phyloP scores from a whole-genome alignment of 2,797 vertebrate species.

The Hipposideros larvatus region DNA sequence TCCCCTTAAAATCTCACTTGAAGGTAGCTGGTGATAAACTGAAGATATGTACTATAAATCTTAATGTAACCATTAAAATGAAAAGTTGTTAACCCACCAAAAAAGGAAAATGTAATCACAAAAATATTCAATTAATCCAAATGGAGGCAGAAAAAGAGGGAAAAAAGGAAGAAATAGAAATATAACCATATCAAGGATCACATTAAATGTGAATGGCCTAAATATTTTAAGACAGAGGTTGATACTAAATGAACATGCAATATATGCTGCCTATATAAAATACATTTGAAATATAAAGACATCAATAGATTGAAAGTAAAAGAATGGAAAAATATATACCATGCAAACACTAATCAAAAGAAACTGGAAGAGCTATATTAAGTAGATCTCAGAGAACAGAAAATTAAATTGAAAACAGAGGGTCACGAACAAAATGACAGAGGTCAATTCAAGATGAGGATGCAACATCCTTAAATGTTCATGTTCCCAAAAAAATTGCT shows the following conservation, averaged over 20 bases:
- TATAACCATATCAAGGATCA: not conserved
- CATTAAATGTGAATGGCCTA: not conserved
- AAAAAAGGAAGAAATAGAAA: not conserved
- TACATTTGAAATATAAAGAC: not conserved
- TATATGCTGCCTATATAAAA: not conserved
- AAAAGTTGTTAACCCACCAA: not conserved
- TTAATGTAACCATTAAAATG: not conserved
- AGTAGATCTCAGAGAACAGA: not conserved
- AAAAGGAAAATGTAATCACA: not conserved
- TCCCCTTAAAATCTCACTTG: constrained; percentile 17
- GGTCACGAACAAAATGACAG: not conserved
- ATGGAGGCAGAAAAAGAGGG: not conserved
- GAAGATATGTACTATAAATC: not conserved
- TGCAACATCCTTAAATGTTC: not conserved
- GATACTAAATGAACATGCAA: not conserved
- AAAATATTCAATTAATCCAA: not conserved
- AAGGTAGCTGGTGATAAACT: not conserved
- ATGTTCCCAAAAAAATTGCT: not conserved
- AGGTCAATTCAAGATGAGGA: not conserved
- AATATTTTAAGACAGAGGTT: not conserved
- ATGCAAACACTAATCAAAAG: not conserved
- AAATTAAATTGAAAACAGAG: not conserved
- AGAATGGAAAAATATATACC: not conserved
- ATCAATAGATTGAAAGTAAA: not conserved
- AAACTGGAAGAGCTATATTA: not conserved